Percentiles rank a stretch among this genome's conserved stretches.
Evolutionary conservation across 2,113 vertebrate genomes (phyloP).

Genomic region (Xenopus laevis): DNA sequence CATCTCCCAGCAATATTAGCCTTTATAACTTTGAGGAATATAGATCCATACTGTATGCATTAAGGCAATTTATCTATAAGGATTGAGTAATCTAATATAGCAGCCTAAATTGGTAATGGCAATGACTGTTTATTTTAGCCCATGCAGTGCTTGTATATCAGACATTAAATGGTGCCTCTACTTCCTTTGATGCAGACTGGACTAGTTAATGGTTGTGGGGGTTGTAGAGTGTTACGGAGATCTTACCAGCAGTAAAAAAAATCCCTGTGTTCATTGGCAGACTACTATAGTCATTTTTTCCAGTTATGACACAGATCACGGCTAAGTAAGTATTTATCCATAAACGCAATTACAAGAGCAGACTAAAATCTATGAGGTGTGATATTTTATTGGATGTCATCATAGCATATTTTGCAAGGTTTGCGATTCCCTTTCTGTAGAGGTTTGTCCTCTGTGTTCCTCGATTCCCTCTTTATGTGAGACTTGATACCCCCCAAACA

Average conservation of each 20-base stretch:
- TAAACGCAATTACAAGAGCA: background rate
- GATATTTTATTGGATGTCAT: background rate
- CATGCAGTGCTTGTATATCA: conserved; percentile 1
- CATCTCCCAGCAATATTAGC: too few relatives aligned
- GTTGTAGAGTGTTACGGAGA: background rate
- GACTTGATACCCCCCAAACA: too few relatives aligned
- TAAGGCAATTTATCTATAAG: conserved; percentile 1
- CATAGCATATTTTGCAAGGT: background rate
- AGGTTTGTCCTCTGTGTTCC: background rate
- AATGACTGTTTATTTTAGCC: background rate
- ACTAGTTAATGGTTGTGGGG: background rate
- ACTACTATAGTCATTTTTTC: background rate
- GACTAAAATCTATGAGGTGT: background rate
- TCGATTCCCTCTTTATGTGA: background rate
- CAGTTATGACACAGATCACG: background rate
- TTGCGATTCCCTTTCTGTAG: background rate
- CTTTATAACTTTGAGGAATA: too few relatives aligned
- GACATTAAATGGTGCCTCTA: background rate
- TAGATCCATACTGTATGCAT: background rate
- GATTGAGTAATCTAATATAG: background rate
- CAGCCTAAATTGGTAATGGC: background rate
- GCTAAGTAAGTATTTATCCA: conserved; percentile 1
- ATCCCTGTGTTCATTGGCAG: background rate
- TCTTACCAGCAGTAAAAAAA: conserved; percentile 2
- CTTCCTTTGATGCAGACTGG: background rate